phyloP scores from a whole-genome alignment of 2,888 invertebrate species.

The Choreutis nemorana region DNA sequence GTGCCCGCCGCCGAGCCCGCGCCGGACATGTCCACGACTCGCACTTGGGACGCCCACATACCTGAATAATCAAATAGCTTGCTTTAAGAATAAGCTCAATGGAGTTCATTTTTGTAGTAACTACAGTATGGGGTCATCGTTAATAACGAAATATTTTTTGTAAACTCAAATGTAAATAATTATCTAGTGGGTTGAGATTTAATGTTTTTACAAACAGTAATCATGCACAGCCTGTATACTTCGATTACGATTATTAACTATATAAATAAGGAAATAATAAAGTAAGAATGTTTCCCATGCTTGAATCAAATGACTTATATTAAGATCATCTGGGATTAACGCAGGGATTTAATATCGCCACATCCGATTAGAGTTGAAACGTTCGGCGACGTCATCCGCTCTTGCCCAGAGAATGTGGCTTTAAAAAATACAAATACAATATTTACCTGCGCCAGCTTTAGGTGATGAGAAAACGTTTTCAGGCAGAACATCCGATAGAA shows the following conservation, averaged over 20 bases:
- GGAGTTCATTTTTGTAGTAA: no score
- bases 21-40: slow-evolving; percentile 84
- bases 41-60: slow-evolving; percentile 94
- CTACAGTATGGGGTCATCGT: no score
- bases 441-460: slow-evolving; percentile 81
- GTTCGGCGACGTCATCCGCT: slow-evolving; percentile 37
- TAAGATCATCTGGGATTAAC: slow-evolving; percentile 58
- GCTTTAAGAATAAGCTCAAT: no score
- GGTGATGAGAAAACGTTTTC: slow-evolving; percentile 96
- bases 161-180: no score
- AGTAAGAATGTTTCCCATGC: slow-evolving; percentile 37
- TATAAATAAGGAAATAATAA: slow-evolving; percentile 3
- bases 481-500: slow-evolving; percentile 92
- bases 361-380: slow-evolving; percentile 57
- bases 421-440: background rate
- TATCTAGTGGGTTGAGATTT: no score
- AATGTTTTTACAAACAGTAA: background rate
- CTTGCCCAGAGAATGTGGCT: slow-evolving; percentile 65
- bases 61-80: slow-evolving; percentile 53
- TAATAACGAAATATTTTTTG: no score
- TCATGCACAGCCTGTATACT: slow-evolving; percentile 1
- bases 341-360: slow-evolving; percentile 54
- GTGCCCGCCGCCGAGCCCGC: slow-evolving; percentile 71
- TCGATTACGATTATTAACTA: background rate
- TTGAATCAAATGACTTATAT: slow-evolving; percentile 56